Evolutionary conservation across 2,113 vertebrate genomes (phyloP), one percentile per base, ranked within the genome.

Genomic region (Agapornis roseicollis): DNA sequence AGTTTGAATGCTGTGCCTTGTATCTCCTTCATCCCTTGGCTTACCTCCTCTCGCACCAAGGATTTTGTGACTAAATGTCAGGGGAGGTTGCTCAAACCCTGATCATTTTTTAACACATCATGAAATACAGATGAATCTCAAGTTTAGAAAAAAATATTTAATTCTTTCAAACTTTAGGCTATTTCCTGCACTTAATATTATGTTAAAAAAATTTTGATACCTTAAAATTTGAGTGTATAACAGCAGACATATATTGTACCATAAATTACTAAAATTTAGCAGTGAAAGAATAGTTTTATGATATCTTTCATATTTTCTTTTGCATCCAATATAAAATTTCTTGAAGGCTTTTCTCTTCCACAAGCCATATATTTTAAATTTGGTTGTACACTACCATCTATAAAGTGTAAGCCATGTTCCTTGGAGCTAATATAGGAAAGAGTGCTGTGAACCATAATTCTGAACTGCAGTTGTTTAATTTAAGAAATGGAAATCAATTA

Each of bases 401-500:
- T 47, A 63, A 81, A 77, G n/a, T 20, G 28, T 61, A 77, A 94
- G 28, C 41, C 4, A 10, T 44, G 10, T 86, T 95, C 37, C 33
- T 81, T 73, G 49, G 58, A 88, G 47, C 4, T 84, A 64, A 71
- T 61, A 88, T 88, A 61, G 13, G 37, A 93, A 81, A 72, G 39
- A 49, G 6, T 70, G n/a, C 18, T 65, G 19, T 85, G 58, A 94
- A 81, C 90, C 22, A 56, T 69, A 85, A 64, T 41, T 84, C 42
- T 56, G 27, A 86, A 22, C 52, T 71, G 24, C 52, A 89, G 46
- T 46, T 80, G 37, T 94, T 95, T 96, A 72, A 97, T 95, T 93
- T 94, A 93, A 86, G 49, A 90, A 95, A 94, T 90, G 50, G 41
- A 96, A 94, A 92, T 93, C 6, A 90, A 89, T 95, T 93, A 82